Evolutionary conservation across 2,113 vertebrate species (phyloP).

Genomic region (Xerus inauris): DNA sequence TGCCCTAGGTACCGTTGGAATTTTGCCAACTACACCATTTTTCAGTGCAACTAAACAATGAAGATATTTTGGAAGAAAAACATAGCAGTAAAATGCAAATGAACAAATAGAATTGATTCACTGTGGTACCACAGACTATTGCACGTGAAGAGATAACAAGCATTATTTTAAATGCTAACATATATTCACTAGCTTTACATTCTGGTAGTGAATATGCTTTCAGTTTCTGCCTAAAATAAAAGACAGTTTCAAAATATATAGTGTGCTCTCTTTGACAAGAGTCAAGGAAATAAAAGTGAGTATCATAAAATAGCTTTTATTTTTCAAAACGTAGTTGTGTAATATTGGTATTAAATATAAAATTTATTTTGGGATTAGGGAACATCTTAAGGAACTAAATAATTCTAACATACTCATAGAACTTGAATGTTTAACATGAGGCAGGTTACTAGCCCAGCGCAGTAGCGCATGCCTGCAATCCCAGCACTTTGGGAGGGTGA

Average conservation of each 20-base stretch:
- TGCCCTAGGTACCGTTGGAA: background rate
- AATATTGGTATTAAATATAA: background rate
- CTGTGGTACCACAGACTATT: background rate
- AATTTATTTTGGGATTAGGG: background rate
- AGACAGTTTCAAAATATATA: background rate
- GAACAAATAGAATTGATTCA: background rate
- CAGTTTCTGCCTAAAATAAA: background rate
- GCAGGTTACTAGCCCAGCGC: too few species aligned
- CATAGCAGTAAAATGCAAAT: background rate
- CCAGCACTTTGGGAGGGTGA: too few species aligned
- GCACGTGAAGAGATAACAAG: background rate
- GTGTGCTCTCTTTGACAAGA: background rate
- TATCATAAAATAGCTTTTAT: background rate
- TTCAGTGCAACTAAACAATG: background rate
- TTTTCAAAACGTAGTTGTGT: background rate
- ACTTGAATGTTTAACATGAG: background rate
- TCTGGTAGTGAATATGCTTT: background rate
- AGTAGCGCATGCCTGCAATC: too few species aligned
- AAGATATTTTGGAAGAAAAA: background rate
- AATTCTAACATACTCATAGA: background rate
- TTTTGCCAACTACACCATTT: background rate
- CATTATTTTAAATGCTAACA: background rate
- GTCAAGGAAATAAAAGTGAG: background rate
- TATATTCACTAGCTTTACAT: background rate
- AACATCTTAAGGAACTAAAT: background rate